These are phyloP conservation scores for Falcunculus frontatus DNA, from an alignment of 2,113 vertebrate genomes.

Conservation along the genomic window DNA sequence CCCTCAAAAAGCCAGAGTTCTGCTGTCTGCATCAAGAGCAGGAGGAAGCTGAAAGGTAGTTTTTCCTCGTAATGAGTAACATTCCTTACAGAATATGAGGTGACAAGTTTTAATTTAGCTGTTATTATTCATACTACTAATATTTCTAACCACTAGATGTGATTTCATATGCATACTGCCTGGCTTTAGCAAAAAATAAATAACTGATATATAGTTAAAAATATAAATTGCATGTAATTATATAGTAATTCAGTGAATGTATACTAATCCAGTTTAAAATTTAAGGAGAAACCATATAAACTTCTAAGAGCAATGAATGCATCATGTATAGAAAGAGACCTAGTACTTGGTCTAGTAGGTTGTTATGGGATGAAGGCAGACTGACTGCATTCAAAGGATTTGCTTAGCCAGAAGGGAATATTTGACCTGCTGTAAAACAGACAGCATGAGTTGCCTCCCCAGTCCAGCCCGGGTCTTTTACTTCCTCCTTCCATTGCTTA, in stretches of 20 bases:
- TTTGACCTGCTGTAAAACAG: not conserved
- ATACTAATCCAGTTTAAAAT: not conserved
- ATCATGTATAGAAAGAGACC: not conserved
- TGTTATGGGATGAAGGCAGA: not conserved
- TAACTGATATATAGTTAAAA: not conserved
- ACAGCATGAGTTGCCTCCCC: not conserved
- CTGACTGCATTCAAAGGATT: not conserved
- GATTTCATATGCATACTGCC: not conserved
- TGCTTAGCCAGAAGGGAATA: not conserved
- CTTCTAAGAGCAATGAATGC: not conserved
- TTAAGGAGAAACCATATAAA: not conserved
- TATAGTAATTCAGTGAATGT: not conserved
- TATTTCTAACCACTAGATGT: not conserved
- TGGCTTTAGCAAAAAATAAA: not conserved
- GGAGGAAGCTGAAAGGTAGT: not conserved
- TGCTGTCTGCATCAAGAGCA: not conserved
- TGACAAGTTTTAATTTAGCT: not conserved
- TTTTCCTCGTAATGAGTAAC: not conserved
- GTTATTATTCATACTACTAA: not conserved
- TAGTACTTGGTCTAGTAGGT: not conserved
- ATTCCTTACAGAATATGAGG: not conserved
- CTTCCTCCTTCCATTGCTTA: not conserved
- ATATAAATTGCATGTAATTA: not conserved
- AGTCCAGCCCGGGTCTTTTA: not conserved
- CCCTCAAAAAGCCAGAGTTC: not conserved